Percentiles rank a stretch among this genome's conserved stretches.
phyloP scores from a whole-genome alignment of 2,888 invertebrate species.

The Oegoconia quadripuncta region DNA sequence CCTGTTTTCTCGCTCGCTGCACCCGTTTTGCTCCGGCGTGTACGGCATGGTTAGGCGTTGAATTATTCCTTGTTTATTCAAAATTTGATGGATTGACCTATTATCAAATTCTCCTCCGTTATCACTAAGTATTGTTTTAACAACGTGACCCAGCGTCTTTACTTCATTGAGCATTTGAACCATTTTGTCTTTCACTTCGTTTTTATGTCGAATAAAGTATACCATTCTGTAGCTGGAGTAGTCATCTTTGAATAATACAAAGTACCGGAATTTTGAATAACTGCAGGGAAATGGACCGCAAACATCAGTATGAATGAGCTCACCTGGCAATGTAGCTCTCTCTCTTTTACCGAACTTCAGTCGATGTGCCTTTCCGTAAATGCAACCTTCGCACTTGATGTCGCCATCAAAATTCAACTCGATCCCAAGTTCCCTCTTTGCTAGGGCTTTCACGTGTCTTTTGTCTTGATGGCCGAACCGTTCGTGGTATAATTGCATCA shows the following conservation, averaged over 20 bases:
- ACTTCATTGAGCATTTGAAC: background rate
- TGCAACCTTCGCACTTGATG: constrained; percentile 17
- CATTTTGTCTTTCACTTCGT: background rate
- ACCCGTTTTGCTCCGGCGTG: no score
- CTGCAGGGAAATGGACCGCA: constrained; percentile 12
- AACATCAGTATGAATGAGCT: constrained; percentile 10
- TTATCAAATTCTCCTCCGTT: no score
- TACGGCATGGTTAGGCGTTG: no score
- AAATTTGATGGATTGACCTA: no score
- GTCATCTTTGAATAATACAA: constrained; percentile 4
- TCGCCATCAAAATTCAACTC: no score
- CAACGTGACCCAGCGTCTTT: background rate
- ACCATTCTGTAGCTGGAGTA: background rate
- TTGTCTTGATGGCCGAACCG: no score
- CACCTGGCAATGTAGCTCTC: constrained; percentile 13
- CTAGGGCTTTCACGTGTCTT: no score
- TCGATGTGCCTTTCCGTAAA: constrained; percentile 15
- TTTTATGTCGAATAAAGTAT: background rate
- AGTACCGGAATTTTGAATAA: constrained; percentile 2
- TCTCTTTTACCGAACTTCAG: constrained; percentile 12
- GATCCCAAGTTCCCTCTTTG: no score
- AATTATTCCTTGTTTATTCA: no score
- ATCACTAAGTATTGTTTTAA: background rate
- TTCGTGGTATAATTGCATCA: no score
- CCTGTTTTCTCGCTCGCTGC: no score